phyloP scores from a whole-genome alignment of 1,140 invertebrate species.

The Semibalanus balanoides region DNA sequence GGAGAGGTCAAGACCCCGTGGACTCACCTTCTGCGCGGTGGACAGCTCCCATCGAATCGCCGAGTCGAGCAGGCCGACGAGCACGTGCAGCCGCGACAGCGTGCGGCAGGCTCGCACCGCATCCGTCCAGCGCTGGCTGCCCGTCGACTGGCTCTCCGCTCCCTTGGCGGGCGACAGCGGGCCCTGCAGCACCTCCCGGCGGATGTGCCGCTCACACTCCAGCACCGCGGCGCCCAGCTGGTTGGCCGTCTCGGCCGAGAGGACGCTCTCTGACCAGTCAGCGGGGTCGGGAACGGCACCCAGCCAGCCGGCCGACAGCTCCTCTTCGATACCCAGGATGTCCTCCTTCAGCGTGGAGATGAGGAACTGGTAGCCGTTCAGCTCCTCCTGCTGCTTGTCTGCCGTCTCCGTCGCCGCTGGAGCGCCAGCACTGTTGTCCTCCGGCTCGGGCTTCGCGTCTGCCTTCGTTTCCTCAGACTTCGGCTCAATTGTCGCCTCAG shows the following conservation, averaged over 20 bases:
- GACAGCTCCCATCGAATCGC: slow-evolving; percentile 37
- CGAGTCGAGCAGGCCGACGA: slow-evolving; percentile 31
- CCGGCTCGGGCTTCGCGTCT: slow-evolving; percentile 3
- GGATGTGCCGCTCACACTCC: neutral
- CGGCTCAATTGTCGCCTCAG: too few relatives aligned
- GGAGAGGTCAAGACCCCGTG: too few relatives aligned
- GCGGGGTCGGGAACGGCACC: slow-evolving; percentile 29
- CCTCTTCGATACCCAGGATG: slow-evolving; percentile 24
- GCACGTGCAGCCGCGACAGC: slow-evolving; percentile 31
- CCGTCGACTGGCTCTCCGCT: too few relatives aligned
- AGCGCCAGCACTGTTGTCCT: neutral
- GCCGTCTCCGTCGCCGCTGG: neutral
- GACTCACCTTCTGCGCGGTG: slow-evolving; percentile 33
- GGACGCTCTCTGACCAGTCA: slow-evolving; percentile 21
- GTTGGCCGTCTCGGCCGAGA: neutral
- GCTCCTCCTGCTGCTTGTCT: slow-evolving; percentile 11
- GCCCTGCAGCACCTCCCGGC: neutral
- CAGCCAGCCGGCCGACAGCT: slow-evolving; percentile 27
- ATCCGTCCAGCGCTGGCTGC: slow-evolving; percentile 26
- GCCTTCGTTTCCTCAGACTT: too few relatives aligned
- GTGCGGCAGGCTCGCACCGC: slow-evolving; percentile 28
- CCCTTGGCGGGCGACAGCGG: neutral
- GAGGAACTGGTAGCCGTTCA: slow-evolving; percentile 13
- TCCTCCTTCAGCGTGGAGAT: slow-evolving; percentile 17
- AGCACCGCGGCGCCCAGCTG: neutral